Conservation (phyloP, 2,888 invertebrate genomes). For the Zootermopsis nevadensis region DNA sequence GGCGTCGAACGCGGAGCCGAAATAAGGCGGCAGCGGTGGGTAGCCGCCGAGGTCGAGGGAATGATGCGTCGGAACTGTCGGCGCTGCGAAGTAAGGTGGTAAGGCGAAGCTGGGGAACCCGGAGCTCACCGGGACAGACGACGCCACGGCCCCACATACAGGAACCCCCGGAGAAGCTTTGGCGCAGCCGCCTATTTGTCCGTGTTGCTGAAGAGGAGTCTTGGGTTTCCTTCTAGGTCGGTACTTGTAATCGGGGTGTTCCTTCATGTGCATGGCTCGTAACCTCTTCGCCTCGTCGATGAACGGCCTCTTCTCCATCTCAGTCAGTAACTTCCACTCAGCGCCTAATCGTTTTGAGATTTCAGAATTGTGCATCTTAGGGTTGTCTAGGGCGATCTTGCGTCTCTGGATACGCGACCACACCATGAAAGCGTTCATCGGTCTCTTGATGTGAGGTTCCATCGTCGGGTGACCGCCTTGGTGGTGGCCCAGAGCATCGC, state of each 20-base stretch:
- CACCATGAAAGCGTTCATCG: slow-evolving; percentile 99
- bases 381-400: slow-evolving; percentile 94
- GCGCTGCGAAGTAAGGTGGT: slow-evolving; percentile 73
- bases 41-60: slow-evolving; percentile 67
- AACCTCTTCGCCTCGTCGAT: slow-evolving; percentile 95
- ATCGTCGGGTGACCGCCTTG: slow-evolving; percentile 60
- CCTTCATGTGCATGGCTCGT: slow-evolving; percentile 88
- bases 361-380: slow-evolving; percentile 91
- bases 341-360: slow-evolving; percentile 92
- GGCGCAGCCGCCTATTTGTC: slow-evolving; percentile 55
- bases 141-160: not conserved
- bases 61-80: slow-evolving; percentile 63
- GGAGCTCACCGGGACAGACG: not conserved
- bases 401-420: slow-evolving; percentile 93
- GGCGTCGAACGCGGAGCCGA: slow-evolving; percentile 79
- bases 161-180: slow-evolving; percentile 47
- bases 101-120: slow-evolving; percentile 73
- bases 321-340: slow-evolving; percentile 91
- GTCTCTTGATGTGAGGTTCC: slow-evolving; percentile 91
- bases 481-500: not conserved
- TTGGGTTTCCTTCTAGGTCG: slow-evolving; percentile 87
- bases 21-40: slow-evolving; percentile 76
- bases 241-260: slow-evolving; percentile 93
- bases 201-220: slow-evolving; percentile 70
- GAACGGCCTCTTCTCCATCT: slow-evolving; percentile 90